phyloP scores from a whole-genome alignment of 2,888 invertebrate species.

The Lochmaea capreae region DNA sequence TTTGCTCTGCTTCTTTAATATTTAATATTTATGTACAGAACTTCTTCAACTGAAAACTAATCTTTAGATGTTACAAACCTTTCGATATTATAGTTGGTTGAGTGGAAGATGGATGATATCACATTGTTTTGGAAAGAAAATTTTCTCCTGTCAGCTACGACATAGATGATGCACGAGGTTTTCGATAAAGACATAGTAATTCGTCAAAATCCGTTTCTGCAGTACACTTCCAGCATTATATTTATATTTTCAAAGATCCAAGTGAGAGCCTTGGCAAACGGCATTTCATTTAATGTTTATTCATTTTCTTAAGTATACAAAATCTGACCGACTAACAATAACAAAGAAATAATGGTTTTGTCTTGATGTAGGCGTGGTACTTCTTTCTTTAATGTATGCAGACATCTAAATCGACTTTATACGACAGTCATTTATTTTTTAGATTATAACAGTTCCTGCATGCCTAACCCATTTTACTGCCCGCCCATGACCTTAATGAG shows the following conservation, averaged over 20 bases:
- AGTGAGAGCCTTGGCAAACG: background rate
- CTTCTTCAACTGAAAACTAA: too few relatives aligned
- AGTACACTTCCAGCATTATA: background rate
- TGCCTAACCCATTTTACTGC: conserved; percentile 28
- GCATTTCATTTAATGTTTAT: background rate
- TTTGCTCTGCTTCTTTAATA: too few relatives aligned
- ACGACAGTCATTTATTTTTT: conserved; percentile 17
- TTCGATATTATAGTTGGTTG: too few relatives aligned
- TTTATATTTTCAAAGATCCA: background rate
- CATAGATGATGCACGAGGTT: too few relatives aligned
- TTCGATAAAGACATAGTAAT: too few relatives aligned
- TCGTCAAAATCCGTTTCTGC: too few relatives aligned
- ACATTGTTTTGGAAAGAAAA: too few relatives aligned
- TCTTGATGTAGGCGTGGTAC: conserved; percentile 17
- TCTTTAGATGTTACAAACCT: too few relatives aligned
- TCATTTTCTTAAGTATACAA: background rate
- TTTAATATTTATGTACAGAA: too few relatives aligned
- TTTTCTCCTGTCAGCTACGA: too few relatives aligned
- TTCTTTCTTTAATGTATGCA: conserved; percentile 17
- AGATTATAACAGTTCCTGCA: conserved; percentile 25
- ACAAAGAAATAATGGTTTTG: conserved; percentile 9
- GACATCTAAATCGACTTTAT: conserved; percentile 20
- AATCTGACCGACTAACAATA: background rate
- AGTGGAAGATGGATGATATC: too few relatives aligned
- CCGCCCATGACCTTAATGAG: conserved; percentile 27